phyloP scores from a whole-genome alignment of 2,113 vertebrate species.

The Rhinopomastus cyanomelas region DNA sequence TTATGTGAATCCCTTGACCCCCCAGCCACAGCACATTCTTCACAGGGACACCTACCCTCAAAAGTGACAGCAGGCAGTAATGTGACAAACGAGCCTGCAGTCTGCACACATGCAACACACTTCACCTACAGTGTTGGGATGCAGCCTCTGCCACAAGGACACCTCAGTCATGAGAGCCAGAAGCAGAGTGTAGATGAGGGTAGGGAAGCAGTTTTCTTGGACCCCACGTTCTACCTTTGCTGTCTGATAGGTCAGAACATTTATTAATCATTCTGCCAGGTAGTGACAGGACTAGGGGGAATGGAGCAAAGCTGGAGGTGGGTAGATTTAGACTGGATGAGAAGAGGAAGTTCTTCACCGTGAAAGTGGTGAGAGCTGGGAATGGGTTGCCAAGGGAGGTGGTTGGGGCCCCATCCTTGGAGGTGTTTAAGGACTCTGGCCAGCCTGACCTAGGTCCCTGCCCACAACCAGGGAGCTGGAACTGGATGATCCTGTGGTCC shows the following conservation, averaged over 20 bases:
- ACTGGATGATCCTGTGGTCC: too few relatives aligned
- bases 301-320: too few relatives aligned
- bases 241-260: constrained; percentile 21
- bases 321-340: too few relatives aligned
- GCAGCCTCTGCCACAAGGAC: constrained; percentile 87
- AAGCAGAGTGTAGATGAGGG: background rate
- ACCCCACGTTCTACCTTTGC: constrained; percentile 8
- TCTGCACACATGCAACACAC: constrained; percentile 78
- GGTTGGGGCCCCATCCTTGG: too few relatives aligned
- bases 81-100: constrained; percentile 90
- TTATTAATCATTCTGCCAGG: constrained; percentile 56
- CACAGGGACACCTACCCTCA: constrained; percentile 94
- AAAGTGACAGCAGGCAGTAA: constrained; percentile 91
- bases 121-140: constrained; percentile 75
- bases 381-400: too few relatives aligned
- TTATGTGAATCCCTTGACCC: constrained; percentile 92
- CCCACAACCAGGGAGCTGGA: too few relatives aligned
- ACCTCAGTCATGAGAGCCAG: constrained; percentile 72
- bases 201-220: background rate
- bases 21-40: constrained; percentile 89
- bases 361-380: too few relatives aligned
- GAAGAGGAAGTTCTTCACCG: too few relatives aligned
- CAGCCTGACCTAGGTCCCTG: too few relatives aligned
- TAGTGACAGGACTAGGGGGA: too few relatives aligned
- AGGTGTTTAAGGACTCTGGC: too few relatives aligned